Evolutionary conservation across 2,113 vertebrate genomes (phyloP).

Genomic region (Turdus rufiventris): DNA sequence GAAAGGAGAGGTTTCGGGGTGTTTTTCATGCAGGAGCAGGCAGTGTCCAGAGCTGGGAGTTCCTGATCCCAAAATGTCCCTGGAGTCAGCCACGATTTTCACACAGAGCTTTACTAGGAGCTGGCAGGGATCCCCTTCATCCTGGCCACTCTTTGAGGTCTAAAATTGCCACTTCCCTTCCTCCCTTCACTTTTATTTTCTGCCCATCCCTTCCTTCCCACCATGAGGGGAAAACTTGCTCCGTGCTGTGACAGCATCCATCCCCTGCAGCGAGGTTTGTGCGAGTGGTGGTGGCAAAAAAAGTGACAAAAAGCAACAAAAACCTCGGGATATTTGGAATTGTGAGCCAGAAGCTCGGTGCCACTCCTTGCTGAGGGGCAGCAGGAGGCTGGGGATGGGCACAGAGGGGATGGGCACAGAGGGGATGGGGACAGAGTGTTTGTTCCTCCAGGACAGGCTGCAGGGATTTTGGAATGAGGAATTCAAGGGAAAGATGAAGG

Average conservation of each 20-base stretch:
- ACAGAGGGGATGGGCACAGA: not conserved
- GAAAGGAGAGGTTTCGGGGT: not conserved
- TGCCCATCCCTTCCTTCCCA: rapidly evolving
- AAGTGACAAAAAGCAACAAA: not conserved
- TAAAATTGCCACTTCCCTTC: not conserved
- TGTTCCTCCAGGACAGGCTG: not conserved
- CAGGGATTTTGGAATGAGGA: not conserved
- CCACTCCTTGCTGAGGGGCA: not conserved
- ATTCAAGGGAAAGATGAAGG: rapidly evolving
- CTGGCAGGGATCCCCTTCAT: not conserved
- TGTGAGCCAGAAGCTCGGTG: not conserved
- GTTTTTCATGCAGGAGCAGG: rapidly evolving
- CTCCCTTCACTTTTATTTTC: rapidly evolving
- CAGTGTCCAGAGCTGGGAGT: not conserved
- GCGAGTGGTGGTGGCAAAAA: not conserved
- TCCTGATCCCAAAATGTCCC: not conserved
- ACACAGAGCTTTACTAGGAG: not conserved
- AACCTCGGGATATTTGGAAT: not conserved
- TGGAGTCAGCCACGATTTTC: not conserved
- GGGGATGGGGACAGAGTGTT: too few species aligned
- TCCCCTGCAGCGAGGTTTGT: not conserved
- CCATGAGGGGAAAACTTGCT: not conserved
- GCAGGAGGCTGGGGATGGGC: not conserved
- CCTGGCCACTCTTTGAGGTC: rapidly evolving
- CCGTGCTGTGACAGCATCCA: not conserved